phyloP scores from a whole-genome alignment of 2,797 vertebrate species.

The Gephyroberyx darwinii region DNA sequence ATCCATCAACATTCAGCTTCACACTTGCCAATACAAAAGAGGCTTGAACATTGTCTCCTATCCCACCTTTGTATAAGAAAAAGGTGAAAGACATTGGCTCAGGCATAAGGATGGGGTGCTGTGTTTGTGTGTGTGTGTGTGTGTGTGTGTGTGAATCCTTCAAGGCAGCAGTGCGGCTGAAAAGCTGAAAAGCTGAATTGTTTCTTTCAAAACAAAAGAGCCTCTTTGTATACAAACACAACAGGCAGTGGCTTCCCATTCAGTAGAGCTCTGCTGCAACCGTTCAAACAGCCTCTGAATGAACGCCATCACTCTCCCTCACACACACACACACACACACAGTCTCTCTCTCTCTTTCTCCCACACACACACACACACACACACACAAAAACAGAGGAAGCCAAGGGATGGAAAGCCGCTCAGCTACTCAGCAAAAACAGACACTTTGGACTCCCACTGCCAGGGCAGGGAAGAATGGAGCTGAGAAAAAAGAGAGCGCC shows the following conservation, averaged over 20 bases:
- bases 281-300: conserved; percentile 64
- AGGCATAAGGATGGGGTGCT: conserved; percentile 48
- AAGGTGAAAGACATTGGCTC: conserved; percentile 62
- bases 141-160: conserved; percentile 52
- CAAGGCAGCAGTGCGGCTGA: conserved; percentile 61
- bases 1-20: conserved; percentile 42
- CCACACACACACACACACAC: conserved; percentile 38
- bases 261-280: conserved; percentile 62
- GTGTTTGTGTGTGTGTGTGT: conserved; percentile 31
- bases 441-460: conserved; percentile 60
- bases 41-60: conserved; percentile 46
- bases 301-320: conserved; percentile 57
- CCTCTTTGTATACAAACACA: conserved; percentile 79
- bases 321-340: conserved; percentile 52
- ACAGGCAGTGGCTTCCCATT: conserved; percentile 74
- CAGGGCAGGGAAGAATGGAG: conserved; percentile 49
- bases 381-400: conserved; percentile 63
- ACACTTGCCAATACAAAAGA: conserved; percentile 50
- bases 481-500: conserved; percentile 49
- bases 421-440: conserved; percentile 59
- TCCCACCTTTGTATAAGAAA: conserved; percentile 64
- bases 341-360: conserved; percentile 37
- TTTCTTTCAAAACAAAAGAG: conserved; percentile 79
- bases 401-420: conserved; percentile 60
- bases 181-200: conserved; percentile 78